Evolutionary conservation across 2,113 vertebrate species (phyloP).

Genomic region (Cervus canadensis): DNA sequence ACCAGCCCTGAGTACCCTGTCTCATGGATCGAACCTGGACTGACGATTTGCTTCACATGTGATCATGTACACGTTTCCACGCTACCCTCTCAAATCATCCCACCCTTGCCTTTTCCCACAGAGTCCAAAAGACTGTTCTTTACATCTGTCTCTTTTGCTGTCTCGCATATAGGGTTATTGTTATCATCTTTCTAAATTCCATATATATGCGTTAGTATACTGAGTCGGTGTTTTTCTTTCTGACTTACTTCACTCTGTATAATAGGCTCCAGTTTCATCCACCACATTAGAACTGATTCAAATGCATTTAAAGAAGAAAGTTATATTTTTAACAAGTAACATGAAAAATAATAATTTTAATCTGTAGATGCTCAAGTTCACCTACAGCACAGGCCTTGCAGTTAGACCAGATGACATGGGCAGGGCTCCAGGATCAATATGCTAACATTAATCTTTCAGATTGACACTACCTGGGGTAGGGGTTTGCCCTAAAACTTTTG

Average conservation of each 20-base stretch:
- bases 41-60: neutral
- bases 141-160: neutral
- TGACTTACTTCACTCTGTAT: neutral
- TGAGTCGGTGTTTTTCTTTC: neutral
- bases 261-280: neutral
- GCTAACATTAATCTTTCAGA: neutral
- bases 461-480: neutral
- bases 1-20: neutral
- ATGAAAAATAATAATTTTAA: neutral
- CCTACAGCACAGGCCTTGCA: neutral
- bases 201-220: neutral
- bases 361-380: neutral
- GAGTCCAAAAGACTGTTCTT: neutral
- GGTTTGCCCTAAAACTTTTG: neutral
- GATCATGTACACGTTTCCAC: rapidly evolving
- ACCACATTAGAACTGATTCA: neutral
- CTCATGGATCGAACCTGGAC: neutral
- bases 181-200: neutral
- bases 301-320: neutral
- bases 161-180: neutral
- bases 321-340: neutral
- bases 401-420: neutral
- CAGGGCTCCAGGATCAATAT: neutral
- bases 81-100: neutral
- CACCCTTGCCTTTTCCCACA: neutral